Percentiles rank a stretch among this genome's conserved stretches.
Evolutionary conservation across 2,888 invertebrate species (phyloP).

Genomic region (Isoperla grammatica): DNA sequence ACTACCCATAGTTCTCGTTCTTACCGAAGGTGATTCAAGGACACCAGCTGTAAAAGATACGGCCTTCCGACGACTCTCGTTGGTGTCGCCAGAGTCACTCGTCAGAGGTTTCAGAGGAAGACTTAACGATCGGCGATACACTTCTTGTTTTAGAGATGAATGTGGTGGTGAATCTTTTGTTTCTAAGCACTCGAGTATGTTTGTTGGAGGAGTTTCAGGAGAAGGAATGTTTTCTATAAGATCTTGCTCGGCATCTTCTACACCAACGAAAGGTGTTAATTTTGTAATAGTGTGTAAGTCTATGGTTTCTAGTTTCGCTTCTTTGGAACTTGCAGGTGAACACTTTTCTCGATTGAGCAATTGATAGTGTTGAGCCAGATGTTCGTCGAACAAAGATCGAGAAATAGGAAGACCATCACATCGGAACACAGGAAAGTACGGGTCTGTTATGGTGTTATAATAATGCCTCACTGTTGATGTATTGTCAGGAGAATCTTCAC

Average conservation of each 20-base stretch:
- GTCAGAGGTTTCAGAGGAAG: constrained; percentile 65
- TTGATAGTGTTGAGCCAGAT: constrained; percentile 57
- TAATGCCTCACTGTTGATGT: constrained; percentile 40
- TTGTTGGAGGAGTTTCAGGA: no score
- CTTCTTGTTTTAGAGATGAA: constrained; percentile 36
- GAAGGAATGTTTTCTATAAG: no score
- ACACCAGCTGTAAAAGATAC: constrained; percentile 20
- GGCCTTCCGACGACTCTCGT: constrained; percentile 20
- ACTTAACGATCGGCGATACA: constrained; percentile 53
- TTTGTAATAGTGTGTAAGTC: no score
- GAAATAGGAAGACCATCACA: constrained; percentile 69
- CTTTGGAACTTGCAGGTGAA: neutral
- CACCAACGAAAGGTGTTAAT: no score
- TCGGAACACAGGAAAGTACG: constrained; percentile 69
- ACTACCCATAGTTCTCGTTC: constrained; percentile 55
- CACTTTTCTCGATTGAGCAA: constrained; percentile 31
- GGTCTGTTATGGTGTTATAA: constrained; percentile 71
- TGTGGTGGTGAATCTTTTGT: no score
- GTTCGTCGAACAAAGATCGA: constrained; percentile 63
- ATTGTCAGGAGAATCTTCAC: constrained; percentile 26
- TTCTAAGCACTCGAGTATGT: no score
- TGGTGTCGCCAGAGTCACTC: constrained; percentile 22
- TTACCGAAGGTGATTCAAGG: constrained; percentile 38
- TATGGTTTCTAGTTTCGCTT: neutral
- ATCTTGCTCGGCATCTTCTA: no score